These are phyloP conservation scores for Pontoporia blainvillei DNA, from an alignment of 2,113 vertebrate species.

Conservation along the genomic window DNA sequence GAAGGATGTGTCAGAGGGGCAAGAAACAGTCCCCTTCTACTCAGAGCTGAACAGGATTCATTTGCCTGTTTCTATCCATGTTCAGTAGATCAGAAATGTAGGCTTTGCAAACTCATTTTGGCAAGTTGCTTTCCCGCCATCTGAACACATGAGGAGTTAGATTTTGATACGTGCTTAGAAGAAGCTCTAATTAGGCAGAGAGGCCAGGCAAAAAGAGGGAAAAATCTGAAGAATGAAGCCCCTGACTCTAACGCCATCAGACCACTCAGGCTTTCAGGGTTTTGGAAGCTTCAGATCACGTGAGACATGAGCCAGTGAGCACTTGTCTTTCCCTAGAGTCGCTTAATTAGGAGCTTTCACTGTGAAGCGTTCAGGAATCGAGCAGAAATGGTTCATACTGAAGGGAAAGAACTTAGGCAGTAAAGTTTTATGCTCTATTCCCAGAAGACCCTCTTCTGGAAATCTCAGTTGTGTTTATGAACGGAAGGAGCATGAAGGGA, in stretches of 20 bases:
- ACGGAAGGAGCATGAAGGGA: not conserved
- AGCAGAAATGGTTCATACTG: not conserved
- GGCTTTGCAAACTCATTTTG: not conserved
- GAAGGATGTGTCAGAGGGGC: not conserved
- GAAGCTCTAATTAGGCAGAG: not conserved
- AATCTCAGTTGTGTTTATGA: too few species aligned
- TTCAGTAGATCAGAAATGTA: not conserved
- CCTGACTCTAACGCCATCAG: not conserved
- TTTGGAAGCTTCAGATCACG: not conserved
- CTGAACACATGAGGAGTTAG: not conserved
- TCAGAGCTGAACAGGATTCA: not conserved
- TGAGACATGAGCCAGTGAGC: not conserved
- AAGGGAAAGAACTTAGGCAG: not conserved
- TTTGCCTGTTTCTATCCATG: not conserved
- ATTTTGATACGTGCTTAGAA: too few species aligned
- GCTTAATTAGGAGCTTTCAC: not conserved
- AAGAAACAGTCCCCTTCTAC: not conserved
- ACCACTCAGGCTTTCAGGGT: not conserved
- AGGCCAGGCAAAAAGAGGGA: not conserved
- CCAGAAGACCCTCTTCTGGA: not conserved
- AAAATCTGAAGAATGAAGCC: not conserved
- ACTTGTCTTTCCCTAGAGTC: too few species aligned
- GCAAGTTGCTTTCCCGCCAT: not conserved
- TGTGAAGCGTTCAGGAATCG: fast-evolving
- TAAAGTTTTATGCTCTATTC: not conserved